These are phyloP conservation scores for Thymelicus lineola DNA, from an alignment of 2,888 invertebrate genomes.

Conservation along the genomic window DNA sequence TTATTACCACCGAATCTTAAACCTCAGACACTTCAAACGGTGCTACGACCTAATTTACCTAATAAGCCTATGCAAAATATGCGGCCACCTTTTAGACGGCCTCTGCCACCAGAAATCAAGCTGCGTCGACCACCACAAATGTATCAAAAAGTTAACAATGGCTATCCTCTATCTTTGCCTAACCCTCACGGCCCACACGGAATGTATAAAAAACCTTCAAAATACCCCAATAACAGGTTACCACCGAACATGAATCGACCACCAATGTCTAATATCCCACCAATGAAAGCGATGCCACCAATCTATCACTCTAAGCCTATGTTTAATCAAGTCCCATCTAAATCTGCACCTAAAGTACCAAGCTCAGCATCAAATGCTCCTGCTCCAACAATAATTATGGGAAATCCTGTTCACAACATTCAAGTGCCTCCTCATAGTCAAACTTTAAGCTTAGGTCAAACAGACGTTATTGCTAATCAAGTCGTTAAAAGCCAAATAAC, in stretches of 20 bases:
- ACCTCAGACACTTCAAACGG: constrained; percentile 77
- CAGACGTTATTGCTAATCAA: constrained; percentile 74
- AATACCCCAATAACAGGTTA: constrained; percentile 55
- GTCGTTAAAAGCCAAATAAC: constrained; percentile 79
- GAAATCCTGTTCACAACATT: constrained; percentile 56
- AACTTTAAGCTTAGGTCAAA: constrained; percentile 71
- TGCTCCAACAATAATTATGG: constrained; percentile 62
- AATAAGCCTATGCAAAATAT: constrained; percentile 59
- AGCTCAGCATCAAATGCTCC: constrained; percentile 43
- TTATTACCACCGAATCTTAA: constrained; percentile 70
- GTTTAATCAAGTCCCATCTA: constrained; percentile 51
- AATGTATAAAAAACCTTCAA: constrained; percentile 61
- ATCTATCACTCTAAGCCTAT: constrained; percentile 51
- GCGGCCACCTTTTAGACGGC: constrained; percentile 72
- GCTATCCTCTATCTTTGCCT: constrained; percentile 71
- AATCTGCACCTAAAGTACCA: constrained; percentile 50
- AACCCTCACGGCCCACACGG: constrained; percentile 58
- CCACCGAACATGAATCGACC: constrained; percentile 61
- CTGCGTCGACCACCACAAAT: constrained; percentile 67
- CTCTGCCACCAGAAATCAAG: constrained; percentile 77
- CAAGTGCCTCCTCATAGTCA: constrained; percentile 59
- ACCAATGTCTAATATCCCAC: constrained; percentile 53
- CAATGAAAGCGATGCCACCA: constrained; percentile 69
- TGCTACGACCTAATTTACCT: constrained; percentile 66
- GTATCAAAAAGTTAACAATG: constrained; percentile 58